Conservation (phyloP, 2,888 invertebrate genomes). For the Monochamus alternatus region DNA sequence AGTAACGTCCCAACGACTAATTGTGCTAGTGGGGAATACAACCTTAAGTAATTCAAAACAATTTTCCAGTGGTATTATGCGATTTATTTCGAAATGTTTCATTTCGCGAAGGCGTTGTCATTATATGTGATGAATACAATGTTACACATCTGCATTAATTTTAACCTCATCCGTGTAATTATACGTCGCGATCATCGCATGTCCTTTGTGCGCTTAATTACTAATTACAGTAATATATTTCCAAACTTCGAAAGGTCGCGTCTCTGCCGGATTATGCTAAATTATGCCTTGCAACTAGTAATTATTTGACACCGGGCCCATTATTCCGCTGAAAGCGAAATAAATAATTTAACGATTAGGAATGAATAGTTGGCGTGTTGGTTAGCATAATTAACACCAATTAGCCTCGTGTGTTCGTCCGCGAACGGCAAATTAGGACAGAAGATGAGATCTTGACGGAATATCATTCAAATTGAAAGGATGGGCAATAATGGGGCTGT, state of each 20-base stretch:
- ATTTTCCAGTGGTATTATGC: no score
- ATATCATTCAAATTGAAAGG: no score
- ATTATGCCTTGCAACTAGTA: slow-evolving; percentile 30
- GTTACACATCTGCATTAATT: slow-evolving; percentile 3
- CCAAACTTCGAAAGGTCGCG: slow-evolving; percentile 39
- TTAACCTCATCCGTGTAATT: slow-evolving; percentile 2
- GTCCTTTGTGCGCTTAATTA: slow-evolving; percentile 1
- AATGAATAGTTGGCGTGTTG: slow-evolving; percentile 18
- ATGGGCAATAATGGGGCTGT: no score
- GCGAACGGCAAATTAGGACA: not conserved
- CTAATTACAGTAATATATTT: slow-evolving; percentile 28
- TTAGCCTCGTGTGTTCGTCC: slow-evolving; percentile 22
- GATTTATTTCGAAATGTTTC: no score
- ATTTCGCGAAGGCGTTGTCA: no score
- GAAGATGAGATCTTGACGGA: not conserved
- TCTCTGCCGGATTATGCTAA: slow-evolving; percentile 30
- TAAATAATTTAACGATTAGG: slow-evolving; percentile 24
- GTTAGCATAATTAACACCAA: slow-evolving; percentile 29
- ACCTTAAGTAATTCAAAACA: no score
- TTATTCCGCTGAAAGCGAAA: slow-evolving; percentile 56
- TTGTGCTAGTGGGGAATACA: no score
- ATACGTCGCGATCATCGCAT: slow-evolving; percentile 9
- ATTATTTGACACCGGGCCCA: slow-evolving; percentile 41
- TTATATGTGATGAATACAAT: not conserved
- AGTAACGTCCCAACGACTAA: no score